phyloP scores from a whole-genome alignment of 2,888 invertebrate genomes.

The Dromius quadrimaculatus region DNA sequence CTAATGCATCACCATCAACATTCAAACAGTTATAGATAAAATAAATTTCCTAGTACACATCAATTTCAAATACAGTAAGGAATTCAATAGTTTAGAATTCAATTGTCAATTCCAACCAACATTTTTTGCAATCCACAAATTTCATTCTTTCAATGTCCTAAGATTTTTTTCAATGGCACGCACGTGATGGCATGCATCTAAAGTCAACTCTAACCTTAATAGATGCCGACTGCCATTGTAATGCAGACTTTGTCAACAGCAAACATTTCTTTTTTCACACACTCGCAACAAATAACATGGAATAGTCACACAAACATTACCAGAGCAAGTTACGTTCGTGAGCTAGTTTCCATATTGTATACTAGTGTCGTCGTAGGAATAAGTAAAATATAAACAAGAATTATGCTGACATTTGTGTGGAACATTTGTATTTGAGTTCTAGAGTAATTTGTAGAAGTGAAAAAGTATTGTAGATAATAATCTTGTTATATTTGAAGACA shows the following conservation, averaged over 20 bases:
- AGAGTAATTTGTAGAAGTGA: neutral
- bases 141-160: neutral
- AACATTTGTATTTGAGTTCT: neutral
- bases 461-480: neutral
- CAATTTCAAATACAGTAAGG: no score
- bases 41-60: no score
- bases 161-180: neutral
- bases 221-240: neutral
- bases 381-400: conserved; percentile 6
- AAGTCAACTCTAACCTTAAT: neutral
- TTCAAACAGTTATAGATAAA: no score
- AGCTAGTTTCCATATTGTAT: neutral
- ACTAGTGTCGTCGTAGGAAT: neutral
- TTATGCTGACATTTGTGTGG: neutral
- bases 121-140: neutral
- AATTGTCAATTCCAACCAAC: neutral
- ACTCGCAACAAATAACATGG: conserved; percentile 23
- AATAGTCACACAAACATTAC: conserved; percentile 23
- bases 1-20: no score
- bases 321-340: neutral
- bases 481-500: neutral
- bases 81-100: neutral
- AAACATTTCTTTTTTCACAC: neutral
- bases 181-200: neutral
- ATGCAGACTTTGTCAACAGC: conserved; percentile 18